These are phyloP conservation scores for Tringa solitaria DNA, from an alignment of 2,113 vertebrate genomes.

Conservation along the genomic window DNA sequence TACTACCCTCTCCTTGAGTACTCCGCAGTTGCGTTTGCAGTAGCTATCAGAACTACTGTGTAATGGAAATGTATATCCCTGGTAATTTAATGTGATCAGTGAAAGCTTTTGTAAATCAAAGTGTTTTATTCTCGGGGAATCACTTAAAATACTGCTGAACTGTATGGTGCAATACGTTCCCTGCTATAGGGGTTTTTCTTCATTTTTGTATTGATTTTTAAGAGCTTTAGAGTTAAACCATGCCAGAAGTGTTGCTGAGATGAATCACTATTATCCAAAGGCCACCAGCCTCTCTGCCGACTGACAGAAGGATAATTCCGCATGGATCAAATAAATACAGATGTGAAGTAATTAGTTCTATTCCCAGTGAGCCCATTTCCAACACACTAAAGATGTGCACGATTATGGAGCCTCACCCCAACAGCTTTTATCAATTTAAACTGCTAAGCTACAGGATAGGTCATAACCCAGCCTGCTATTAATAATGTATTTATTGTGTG, in stretches of 20 bases:
- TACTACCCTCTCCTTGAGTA: background rate
- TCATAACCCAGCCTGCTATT: slow-evolving; percentile 93
- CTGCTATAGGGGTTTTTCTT: slow-evolving; percentile 54
- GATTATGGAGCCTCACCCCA: slow-evolving; percentile 90
- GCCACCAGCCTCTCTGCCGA: slow-evolving; percentile 90
- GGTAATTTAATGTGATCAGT: slow-evolving; percentile 30
- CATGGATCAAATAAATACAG: slow-evolving; percentile 99
- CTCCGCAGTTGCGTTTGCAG: background rate
- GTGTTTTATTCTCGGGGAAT: slow-evolving; percentile 30
- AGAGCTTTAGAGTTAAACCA: slow-evolving; percentile 85
- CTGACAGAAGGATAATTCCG: slow-evolving; percentile 99
- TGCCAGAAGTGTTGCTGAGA: slow-evolving; percentile 93
- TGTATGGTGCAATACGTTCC: slow-evolving; percentile 19
- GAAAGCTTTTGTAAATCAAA: slow-evolving; percentile 54
- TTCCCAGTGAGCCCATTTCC: slow-evolving; percentile 97
- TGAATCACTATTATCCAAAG: slow-evolving; percentile 92
- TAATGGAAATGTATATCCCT: background rate
- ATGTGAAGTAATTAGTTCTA: slow-evolving; percentile 99
- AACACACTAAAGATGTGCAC: slow-evolving; percentile 93
- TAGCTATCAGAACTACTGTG: background rate
- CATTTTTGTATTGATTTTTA: slow-evolving; percentile 89
- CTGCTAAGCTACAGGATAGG: slow-evolving; percentile 93
- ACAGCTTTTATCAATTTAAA: slow-evolving; percentile 99
- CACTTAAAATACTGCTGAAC: slow-evolving; percentile 7
- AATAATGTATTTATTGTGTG: slow-evolving; percentile 90